Base-by-base conservation (phyloP, 2,113 vertebrate species). In the Piaya cayana region DNA sequence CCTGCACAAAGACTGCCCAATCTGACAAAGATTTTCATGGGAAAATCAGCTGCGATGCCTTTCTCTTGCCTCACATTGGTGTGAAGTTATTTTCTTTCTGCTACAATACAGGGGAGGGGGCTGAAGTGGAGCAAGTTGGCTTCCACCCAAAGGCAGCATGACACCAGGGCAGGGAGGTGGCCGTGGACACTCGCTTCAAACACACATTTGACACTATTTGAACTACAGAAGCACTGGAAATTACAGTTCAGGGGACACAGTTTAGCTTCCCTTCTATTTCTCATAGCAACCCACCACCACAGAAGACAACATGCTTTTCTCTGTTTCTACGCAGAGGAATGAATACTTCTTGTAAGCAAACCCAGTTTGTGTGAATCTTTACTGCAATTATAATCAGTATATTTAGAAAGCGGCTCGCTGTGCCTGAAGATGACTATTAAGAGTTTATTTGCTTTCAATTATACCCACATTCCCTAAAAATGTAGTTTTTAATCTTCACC, bases 381-480 rank as follows among this genome's bases (percentile, higher is more conserved):
- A 92, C 45, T 37, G 64, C 65, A 92, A 60, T 88, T 88, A 94
- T 50, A 86, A 92, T 37, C 53, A 42, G 56, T 43, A 58, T 71
- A 93, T 92, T 94, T 94, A 86, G 80, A 93, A 93, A 78, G 82
- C 49, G 82, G 43, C 26, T 90, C 37, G 43, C 50, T 20, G 2
- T 1, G 11, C 70, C 42, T 69, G 59, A 93, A 90, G 64, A 86
- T 47, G 55, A 93, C 85, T 94, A 90, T 86, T 91, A 95, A 86
- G 53, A 92, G 60, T 93, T 78, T 92, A 93, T 95, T 97, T 95
- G 49, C 65, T 91, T 91, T 95, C 82, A 93, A 95, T 96, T 94
- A 93, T 69, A 86, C 37, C 88, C 88, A 82, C 80, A 86, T 82
- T 84, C 86, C 72, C 81, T 71, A 86, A 93, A 95, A 96, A 96